A percentile compares a stretch with the other conserved stretches of the same genome.
Conservation (phyloP, 2,888 invertebrate genomes). For the Aplocera efformata region DNA sequence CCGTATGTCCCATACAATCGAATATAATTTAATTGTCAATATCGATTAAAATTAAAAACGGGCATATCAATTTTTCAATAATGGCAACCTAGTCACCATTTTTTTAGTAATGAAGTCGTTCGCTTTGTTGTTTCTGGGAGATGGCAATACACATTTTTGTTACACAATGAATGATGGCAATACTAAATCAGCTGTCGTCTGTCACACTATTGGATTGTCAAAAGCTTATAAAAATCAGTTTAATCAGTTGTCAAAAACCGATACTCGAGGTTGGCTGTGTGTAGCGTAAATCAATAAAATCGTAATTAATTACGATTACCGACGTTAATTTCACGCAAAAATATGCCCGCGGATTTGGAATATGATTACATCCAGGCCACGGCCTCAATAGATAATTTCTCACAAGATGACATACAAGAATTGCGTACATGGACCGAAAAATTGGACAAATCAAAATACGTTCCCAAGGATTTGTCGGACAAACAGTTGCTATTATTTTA, state of each 20-base stretch:
- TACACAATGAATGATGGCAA: too few species aligned
- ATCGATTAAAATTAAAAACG: too few species aligned
- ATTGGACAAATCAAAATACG: conserved; percentile 70
- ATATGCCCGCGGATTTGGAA: conserved; percentile 68
- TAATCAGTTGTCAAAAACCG: conserved; percentile 59
- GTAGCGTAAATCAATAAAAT: conserved; percentile 32
- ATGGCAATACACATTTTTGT: too few species aligned
- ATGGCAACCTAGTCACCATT: too few species aligned
- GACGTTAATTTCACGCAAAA: conserved; percentile 28
- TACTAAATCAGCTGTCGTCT: conserved; percentile 28
- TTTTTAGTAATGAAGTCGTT: too few species aligned
- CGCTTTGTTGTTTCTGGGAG: too few species aligned
- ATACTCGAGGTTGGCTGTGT: conserved; percentile 35
- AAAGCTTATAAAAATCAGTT: too few species aligned
- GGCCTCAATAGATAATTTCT: conserved; percentile 70
- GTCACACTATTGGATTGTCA: conserved; percentile 8
- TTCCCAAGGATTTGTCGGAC: conserved; percentile 75
- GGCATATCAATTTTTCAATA: too few species aligned
- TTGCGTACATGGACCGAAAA: conserved; percentile 69
- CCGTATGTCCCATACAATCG: too few species aligned
- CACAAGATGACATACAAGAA: conserved; percentile 67
- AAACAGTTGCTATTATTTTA: conserved; percentile 84
- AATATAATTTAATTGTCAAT: too few species aligned
- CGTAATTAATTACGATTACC: conserved; percentile 47
- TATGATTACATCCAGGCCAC: conserved; percentile 66